Evolutionary conservation across 1,140 invertebrate genomes (phyloP).

Genomic region (Heliconius himera): DNA sequence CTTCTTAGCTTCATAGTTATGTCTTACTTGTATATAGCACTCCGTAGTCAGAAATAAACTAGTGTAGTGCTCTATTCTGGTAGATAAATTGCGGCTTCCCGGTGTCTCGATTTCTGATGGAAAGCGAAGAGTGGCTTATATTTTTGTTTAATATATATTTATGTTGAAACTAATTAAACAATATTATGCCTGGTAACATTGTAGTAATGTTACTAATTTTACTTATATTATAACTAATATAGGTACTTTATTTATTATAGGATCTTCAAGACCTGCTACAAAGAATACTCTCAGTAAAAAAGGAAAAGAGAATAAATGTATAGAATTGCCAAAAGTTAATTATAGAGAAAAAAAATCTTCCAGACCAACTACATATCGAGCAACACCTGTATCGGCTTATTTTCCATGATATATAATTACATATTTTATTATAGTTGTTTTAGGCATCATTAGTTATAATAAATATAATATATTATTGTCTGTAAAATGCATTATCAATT

Average conservation of each 20-base stretch:
- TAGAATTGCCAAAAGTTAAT: slow-evolving; percentile 67
- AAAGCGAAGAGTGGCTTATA: too few species aligned
- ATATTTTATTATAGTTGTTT: not conserved
- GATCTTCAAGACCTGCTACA: slow-evolving; percentile 33
- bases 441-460: not conserved
- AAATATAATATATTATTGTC: not conserved
- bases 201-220: not conserved
- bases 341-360: slow-evolving; percentile 72
- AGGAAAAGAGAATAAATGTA: slow-evolving; percentile 69
- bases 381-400: slow-evolving; percentile 76
- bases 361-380: slow-evolving; percentile 56
- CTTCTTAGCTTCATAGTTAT: too few species aligned
- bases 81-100: too few species aligned
- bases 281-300: slow-evolving; percentile 44
- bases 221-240: not conserved
- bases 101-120: too few species aligned
- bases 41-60: too few species aligned
- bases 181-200: too few species aligned
- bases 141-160: too few species aligned
- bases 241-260: slow-evolving; percentile 6
- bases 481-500: not conserved
- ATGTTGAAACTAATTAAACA: too few species aligned
- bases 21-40: too few species aligned
- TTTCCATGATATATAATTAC: slow-evolving; percentile 58
- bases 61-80: too few species aligned